These are phyloP conservation scores for Cepphus grylle DNA, from an alignment of 2,113 vertebrate species.

Conservation along the genomic window DNA sequence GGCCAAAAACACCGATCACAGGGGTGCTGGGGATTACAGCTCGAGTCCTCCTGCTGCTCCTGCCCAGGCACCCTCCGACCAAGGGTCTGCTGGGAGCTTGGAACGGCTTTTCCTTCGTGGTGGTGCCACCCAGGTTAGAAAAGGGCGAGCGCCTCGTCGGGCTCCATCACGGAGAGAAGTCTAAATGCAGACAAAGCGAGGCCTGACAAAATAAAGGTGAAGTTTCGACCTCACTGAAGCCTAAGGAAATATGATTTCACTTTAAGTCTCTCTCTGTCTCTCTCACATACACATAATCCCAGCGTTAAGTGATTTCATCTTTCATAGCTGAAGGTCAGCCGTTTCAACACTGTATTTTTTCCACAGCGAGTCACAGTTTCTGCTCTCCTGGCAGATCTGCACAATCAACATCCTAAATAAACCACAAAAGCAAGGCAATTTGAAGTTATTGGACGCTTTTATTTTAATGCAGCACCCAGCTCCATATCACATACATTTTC, in stretches of 20 bases:
- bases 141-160: background rate
- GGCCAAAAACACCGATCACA: background rate
- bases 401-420: constrained; percentile 21
- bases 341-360: background rate
- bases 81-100: background rate
- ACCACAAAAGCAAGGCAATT: background rate
- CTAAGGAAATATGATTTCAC: background rate
- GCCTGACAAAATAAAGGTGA: background rate
- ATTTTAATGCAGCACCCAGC: constrained; percentile 69
- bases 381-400: background rate
- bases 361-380: background rate
- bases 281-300: background rate
- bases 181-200: background rate
- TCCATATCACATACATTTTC: constrained; percentile 64
- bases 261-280: background rate
- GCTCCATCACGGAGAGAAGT: background rate
- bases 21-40: background rate
- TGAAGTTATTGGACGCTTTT: constrained; percentile 62
- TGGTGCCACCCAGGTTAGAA: background rate
- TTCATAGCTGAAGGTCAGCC: constrained; percentile 22
- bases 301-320: constrained; percentile 8
- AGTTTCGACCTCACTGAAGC: background rate
- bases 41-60: background rate
- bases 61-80: background rate
- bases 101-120: background rate